Evolutionary conservation across 2,888 invertebrate genomes (phyloP), one percentile per base, ranked within the genome.

Genomic region (Penaeus monodon): DNA sequence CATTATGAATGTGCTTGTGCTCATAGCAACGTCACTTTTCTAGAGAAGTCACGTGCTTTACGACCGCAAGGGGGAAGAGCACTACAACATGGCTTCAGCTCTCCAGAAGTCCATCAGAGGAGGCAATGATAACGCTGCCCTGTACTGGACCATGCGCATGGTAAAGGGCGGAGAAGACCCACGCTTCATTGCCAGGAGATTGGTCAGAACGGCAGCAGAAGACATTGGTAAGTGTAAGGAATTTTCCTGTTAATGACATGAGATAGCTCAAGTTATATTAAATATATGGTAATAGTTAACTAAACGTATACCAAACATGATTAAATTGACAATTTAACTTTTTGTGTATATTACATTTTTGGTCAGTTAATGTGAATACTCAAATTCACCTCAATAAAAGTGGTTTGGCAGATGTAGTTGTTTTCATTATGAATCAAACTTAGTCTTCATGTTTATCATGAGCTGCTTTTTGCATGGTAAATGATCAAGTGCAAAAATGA

Each of bases 101-200:
- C 93, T 97, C 90, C 96, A 96, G 91, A 97, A 97, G 92, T 96
- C 96, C 0, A 95, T 97, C 81, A 94, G 97, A 90, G 96, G 96
- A 10, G 92, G 92, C 29, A 96, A 96, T 92, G 95, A 95, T 89
- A 96, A 95, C 92, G 97, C 96, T 3, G 95, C 97, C 24, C 92
- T 97, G 68, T 97, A 97, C 92, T 97, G 96, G 96, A 93, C 96
- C 4, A 94, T 96, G 2, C 94, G 97, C 88, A 96, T 96, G 94
- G 92, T 97, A 90, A 94, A 94, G 88, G 95, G 95, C 27, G 97
- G 97, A 22, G 97, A 97, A 92, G 96, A 96, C 92, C 96, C 96
- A 0, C 91, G 95, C 81, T 96, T 94, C 91, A 94, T 97, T 81
- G 96, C 96, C 4, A 93, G 97, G 49, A 93, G 97, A 90, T 93